Base-by-base conservation (phyloP, 2,888 invertebrate species). In the Prionchulus punctatus region DNA sequence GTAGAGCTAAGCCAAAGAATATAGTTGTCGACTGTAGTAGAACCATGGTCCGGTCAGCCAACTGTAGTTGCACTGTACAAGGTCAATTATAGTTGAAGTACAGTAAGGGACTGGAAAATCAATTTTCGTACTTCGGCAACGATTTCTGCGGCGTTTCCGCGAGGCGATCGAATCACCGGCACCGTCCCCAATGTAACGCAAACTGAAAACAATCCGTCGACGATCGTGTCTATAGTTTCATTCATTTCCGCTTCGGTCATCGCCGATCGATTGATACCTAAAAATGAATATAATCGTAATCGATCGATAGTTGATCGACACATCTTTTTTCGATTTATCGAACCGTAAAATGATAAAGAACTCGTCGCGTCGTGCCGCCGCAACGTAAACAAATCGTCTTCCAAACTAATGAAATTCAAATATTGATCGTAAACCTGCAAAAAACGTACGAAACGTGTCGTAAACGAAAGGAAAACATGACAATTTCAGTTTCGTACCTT, bases 81-180 rank as follows among this genome's bases (percentile, higher is more conserved):
- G 49, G 27, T 50, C 3, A 18, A 50, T 26, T 23, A 50, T 7
- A 12, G 3, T 50, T 3, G n/a, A 3, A 50, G 36, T 12, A 7
- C 36, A 36, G 36, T 7, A 36, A 12, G 12, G 18, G 36, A 12
- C 36, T 7, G 18, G 18, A 36, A 36, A 36, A n/a, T n/a, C n/a
- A n/a, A n/a, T 36, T 12, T 18, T 2, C 28, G 30, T 59, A 64
- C 66, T 57, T 86, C 86, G 0, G 91, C 92, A 0, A 98, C 91
- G 86, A 92, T 89, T 77, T 98, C 96, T 0, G 98, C 96, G 0
- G 96, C 94, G 75, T 91, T 92, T 53, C 91, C 91, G 72, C 85
- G 82, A 4, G 89, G 90, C 73, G 89, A 84, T 63, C 90, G 78
- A 66, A 90, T 89, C 56, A 89, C 82, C n/a, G 89, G 89, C 53